phyloP scores from a whole-genome alignment of 2,113 vertebrate species.

The Porphyrio hochstetteri region DNA sequence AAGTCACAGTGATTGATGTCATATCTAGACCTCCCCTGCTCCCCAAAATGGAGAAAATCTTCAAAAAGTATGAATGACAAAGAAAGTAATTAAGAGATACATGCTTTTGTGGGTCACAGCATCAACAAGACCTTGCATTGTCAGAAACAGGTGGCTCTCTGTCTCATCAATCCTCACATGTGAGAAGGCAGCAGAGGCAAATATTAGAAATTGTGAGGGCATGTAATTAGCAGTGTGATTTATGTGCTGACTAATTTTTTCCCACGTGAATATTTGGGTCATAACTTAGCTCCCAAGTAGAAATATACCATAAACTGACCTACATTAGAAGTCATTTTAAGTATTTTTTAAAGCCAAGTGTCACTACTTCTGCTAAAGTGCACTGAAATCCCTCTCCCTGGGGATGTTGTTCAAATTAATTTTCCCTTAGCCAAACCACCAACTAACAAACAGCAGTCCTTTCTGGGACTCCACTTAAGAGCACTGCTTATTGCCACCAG shows the following conservation, averaged over 20 bases:
- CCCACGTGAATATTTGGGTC: background rate
- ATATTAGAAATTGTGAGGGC: background rate
- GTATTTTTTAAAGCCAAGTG: background rate
- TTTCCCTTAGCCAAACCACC: background rate
- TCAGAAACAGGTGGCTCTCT: background rate
- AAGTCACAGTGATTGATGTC: background rate
- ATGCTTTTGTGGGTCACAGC: background rate
- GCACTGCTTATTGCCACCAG: background rate
- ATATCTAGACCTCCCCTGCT: background rate
- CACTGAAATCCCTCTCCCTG: background rate
- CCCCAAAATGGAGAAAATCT: background rate
- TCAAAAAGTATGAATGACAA: background rate
- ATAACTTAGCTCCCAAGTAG: background rate
- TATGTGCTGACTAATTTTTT: background rate
- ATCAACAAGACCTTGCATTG: background rate
- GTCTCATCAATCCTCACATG: background rate
- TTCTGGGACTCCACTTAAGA: background rate
- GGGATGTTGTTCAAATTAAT: background rate
- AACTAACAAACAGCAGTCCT: background rate
- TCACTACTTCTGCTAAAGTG: background rate
- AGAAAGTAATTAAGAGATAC: background rate
- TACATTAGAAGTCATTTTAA: background rate
- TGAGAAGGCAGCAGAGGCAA: background rate
- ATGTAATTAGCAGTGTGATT: rapidly evolving
- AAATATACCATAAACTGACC: background rate